These are phyloP conservation scores for Cardiocondyla obscurior DNA, from an alignment of 1,140 invertebrate genomes.

Conservation along the genomic window DNA sequence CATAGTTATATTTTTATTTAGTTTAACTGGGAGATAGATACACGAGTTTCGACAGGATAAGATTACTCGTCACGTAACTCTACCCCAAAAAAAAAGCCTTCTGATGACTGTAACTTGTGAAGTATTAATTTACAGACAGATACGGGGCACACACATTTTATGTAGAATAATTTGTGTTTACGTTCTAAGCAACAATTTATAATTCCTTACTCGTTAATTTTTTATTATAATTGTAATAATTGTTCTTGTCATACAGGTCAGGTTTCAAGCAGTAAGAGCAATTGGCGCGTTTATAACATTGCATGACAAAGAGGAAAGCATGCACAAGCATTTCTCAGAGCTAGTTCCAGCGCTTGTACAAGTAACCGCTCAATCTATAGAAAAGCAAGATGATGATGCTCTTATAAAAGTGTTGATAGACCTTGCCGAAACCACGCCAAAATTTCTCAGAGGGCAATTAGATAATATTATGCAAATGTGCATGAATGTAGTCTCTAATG, in stretches of 20 bases:
- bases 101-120: slow-evolving; percentile 84
- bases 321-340: slow-evolving; percentile 95
- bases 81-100: slow-evolving; percentile 80
- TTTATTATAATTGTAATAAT: neutral
- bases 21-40: slow-evolving; percentile 77
- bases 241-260: slow-evolving; percentile 82
- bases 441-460: slow-evolving; percentile 94
- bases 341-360: slow-evolving; percentile 89
- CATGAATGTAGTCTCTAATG: slow-evolving; percentile 89
- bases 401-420: slow-evolving; percentile 97
- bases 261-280: slow-evolving; percentile 93
- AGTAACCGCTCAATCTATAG: slow-evolving; percentile 91
- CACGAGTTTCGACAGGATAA: slow-evolving; percentile 67
- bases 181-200: slow-evolving; percentile 3
- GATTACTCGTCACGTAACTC: slow-evolving; percentile 74
- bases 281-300: slow-evolving; percentile 94
- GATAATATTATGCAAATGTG: slow-evolving; percentile 95
- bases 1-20: neutral
- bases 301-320: slow-evolving; percentile 94
- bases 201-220: neutral
- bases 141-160: slow-evolving; percentile 79
- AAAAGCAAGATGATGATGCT: slow-evolving; percentile 94
- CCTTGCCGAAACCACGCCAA: slow-evolving; percentile 95
- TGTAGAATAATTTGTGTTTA: neutral
- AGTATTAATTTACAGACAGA: slow-evolving; percentile 83